A percentile compares a stretch with the other conserved stretches of the same genome.
These are phyloP conservation scores for Drosophila atripex DNA, from an alignment of 2,888 invertebrate genomes.

Conservation along the genomic window DNA sequence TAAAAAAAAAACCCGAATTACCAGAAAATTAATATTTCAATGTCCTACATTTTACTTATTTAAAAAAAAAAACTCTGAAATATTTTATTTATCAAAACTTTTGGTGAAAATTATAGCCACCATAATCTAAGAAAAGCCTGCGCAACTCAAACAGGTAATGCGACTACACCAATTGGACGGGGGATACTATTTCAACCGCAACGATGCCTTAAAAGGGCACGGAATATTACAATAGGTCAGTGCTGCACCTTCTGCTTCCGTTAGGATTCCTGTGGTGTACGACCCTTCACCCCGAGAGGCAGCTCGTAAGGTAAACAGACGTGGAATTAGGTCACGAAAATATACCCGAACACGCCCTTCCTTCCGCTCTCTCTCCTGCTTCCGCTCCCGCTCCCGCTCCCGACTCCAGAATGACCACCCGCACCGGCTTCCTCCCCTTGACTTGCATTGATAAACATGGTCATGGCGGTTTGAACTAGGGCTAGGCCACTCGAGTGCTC, in stretches of 20 bases:
- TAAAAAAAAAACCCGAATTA: no score
- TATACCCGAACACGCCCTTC: constrained; percentile 42
- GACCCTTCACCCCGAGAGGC: constrained; percentile 1
- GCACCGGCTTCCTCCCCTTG: background rate
- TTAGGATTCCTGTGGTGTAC: constrained; percentile 11
- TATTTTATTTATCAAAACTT: no score
- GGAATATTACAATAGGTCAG: constrained; percentile 61
- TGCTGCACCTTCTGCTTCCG: constrained; percentile 48
- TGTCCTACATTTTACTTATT: no score
- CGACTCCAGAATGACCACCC: constrained; percentile 13
- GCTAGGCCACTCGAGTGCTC: constrained; percentile 21
- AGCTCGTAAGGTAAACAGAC: constrained; percentile 30
- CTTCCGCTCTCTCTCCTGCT: constrained; percentile 13
- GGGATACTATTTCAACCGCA: constrained; percentile 9
- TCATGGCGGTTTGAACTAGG: constrained; percentile 34
- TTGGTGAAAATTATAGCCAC: no score
- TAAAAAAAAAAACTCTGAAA: no score
- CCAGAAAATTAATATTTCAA: no score
- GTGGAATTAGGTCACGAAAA: constrained; percentile 60
- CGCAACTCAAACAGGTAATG: background rate
- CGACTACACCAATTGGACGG: background rate
- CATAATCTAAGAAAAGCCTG: background rate
- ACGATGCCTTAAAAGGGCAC: constrained; percentile 41
- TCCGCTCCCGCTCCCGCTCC: background rate
- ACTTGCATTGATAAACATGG: background rate